Conservation (phyloP, 2,797 vertebrate species). For the Bradypus variegatus region DNA sequence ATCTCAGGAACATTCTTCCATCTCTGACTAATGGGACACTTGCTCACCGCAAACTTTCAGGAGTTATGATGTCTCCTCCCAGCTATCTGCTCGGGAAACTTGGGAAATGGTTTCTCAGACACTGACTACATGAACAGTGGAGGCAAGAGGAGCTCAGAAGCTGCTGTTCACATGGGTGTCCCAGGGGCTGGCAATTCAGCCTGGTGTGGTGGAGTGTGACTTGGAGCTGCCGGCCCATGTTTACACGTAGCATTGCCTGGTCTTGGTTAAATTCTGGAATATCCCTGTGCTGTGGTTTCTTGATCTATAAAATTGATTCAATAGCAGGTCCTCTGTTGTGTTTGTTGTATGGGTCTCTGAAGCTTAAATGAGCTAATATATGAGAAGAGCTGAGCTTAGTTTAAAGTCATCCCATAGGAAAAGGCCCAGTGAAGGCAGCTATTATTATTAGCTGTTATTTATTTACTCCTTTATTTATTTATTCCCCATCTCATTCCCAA, state of each 20-base stretch:
- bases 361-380: neutral
- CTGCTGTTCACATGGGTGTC: neutral
- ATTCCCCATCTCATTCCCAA: neutral
- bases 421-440: neutral
- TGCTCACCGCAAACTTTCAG: neutral
- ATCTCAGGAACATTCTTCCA: neutral
- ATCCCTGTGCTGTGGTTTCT: neutral
- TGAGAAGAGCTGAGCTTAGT: neutral
- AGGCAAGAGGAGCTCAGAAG: neutral
- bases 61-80: neutral
- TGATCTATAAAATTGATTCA: neutral
- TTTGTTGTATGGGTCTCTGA: neutral
- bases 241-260: neutral
- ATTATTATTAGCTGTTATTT: neutral
- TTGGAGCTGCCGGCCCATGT: too few species aligned
- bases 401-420: too few species aligned
- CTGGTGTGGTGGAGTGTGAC: neutral
- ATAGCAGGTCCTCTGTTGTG: neutral
- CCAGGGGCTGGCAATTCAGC: neutral
- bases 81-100: neutral
- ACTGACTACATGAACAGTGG: neutral
- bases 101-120: neutral
- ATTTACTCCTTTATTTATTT: neutral
- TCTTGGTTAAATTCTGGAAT: too few species aligned
- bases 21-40: neutral